Evolutionary conservation across 2,797 vertebrate genomes (phyloP).

Genomic region (Lepidocolaptes lacrymiger): DNA sequence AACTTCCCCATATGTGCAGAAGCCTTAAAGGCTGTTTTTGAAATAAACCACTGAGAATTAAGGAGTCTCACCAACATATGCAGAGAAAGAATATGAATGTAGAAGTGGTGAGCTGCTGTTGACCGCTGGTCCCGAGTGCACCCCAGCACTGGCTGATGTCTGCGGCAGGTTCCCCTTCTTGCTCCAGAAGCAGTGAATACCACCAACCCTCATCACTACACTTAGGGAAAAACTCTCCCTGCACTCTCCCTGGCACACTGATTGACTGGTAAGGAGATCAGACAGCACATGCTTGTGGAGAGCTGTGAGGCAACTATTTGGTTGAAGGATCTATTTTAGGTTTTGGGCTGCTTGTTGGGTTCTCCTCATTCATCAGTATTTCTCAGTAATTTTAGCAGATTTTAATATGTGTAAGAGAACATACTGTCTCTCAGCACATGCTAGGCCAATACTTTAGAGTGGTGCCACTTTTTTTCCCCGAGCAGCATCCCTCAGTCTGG

Average conservation of each 20-base stretch:
- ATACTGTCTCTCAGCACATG: not conserved
- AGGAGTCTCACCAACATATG: not conserved
- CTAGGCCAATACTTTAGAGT: not conserved
- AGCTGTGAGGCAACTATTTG: not conserved
- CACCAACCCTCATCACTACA: not conserved
- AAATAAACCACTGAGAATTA: not conserved
- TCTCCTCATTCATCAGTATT: not conserved
- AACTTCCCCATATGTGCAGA: not conserved
- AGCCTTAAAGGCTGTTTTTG: not conserved
- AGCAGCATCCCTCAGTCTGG: not conserved
- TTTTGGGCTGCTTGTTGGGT: not conserved
- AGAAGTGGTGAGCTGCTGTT: not conserved
- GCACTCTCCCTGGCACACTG: too few species aligned
- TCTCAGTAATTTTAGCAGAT: not conserved
- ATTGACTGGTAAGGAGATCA: not conserved
- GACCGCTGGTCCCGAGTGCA: not conserved
- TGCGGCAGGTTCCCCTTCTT: not conserved
- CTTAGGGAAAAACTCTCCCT: not conserved
- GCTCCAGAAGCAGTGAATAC: not conserved
- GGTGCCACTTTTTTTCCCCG: not conserved
- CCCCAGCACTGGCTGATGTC: fast-evolving
- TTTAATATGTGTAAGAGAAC: fast-evolving
- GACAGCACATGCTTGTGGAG: fast-evolving
- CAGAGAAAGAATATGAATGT: not conserved
- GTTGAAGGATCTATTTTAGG: not conserved